Evolutionary conservation across 2,888 invertebrate species (phyloP).

Genomic region (Brachyopa scutellaris): DNA sequence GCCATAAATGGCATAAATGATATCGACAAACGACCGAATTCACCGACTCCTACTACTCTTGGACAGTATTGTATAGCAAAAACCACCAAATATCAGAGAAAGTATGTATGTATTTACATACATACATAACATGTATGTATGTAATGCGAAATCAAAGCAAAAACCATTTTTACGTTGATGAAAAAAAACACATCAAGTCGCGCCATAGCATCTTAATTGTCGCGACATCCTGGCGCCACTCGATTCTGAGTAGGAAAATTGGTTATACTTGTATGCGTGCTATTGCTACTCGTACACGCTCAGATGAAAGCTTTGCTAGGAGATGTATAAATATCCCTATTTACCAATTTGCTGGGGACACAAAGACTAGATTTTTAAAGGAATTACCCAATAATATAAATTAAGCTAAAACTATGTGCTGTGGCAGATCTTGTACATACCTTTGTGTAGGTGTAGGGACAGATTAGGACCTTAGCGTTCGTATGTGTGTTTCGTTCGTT

Average conservation of each 20-base stretch:
- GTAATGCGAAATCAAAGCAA: slow-evolving; percentile 51
- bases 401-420: neutral
- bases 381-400: slow-evolving; percentile 13
- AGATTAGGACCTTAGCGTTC: slow-evolving; percentile 62
- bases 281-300: neutral
- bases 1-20: slow-evolving; percentile 31
- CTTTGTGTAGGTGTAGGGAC: slow-evolving; percentile 55
- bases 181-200: slow-evolving; percentile 68
- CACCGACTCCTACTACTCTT: slow-evolving; percentile 51
- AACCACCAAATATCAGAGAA: slow-evolving; percentile 36
- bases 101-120: too few relatives aligned
- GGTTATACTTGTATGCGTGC: neutral
- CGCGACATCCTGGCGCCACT: slow-evolving; percentile 81
- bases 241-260: slow-evolving; percentile 51
- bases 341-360: slow-evolving; percentile 29
- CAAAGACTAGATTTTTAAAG: slow-evolving; percentile 13
- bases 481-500: slow-evolving; percentile 68
- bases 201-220: slow-evolving; percentile 81
- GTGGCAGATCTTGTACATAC: slow-evolving; percentile 11
- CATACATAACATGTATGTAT: slow-evolving; percentile 5
- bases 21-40: slow-evolving; percentile 45
- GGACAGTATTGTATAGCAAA: slow-evolving; percentile 31
- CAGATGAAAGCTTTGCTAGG: slow-evolving; percentile 44
- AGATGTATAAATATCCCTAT: slow-evolving; percentile 33
- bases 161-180: slow-evolving; percentile 52